phyloP scores from a whole-genome alignment of 1,140 invertebrate genomes.

The Protaetia brevitarsis region DNA sequence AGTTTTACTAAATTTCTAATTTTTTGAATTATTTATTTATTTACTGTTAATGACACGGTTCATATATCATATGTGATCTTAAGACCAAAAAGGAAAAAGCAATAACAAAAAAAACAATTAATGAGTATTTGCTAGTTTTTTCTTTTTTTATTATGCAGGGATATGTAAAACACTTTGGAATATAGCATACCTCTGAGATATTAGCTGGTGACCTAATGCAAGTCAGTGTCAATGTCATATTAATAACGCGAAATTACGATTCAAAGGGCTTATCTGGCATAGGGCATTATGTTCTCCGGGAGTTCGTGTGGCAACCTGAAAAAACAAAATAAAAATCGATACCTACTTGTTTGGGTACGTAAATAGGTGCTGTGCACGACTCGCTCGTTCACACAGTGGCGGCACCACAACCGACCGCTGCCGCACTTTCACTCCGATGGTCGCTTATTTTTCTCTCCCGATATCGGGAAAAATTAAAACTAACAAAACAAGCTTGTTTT shows the following conservation, averaged over 20 bases:
- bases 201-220: too few species aligned
- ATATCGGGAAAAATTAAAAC: constrained; percentile 28
- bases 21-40: too few species aligned
- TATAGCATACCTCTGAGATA: too few species aligned
- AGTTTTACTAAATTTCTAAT: too few species aligned
- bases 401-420: not conserved
- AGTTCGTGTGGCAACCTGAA: constrained; percentile 12
- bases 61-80: too few species aligned
- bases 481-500: constrained; percentile 27
- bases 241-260: constrained; percentile 35
- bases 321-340: constrained; percentile 26
- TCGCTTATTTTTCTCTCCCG: constrained; percentile 23
- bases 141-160: too few species aligned
- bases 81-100: too few species aligned
- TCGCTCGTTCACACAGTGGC: not conserved
- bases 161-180: too few species aligned
- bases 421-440: constrained; percentile 22
- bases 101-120: too few species aligned
- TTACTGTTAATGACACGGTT: too few species aligned
- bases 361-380: too few species aligned
- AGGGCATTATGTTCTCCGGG: constrained; percentile 4
- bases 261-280: constrained; percentile 31
- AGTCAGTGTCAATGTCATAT: constrained; percentile 37
- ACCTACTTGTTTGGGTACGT: constrained; percentile 18
- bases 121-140: too few species aligned